Base-by-base conservation (phyloP, 1,140 invertebrate genomes). In the Zaprionus ornatus region DNA sequence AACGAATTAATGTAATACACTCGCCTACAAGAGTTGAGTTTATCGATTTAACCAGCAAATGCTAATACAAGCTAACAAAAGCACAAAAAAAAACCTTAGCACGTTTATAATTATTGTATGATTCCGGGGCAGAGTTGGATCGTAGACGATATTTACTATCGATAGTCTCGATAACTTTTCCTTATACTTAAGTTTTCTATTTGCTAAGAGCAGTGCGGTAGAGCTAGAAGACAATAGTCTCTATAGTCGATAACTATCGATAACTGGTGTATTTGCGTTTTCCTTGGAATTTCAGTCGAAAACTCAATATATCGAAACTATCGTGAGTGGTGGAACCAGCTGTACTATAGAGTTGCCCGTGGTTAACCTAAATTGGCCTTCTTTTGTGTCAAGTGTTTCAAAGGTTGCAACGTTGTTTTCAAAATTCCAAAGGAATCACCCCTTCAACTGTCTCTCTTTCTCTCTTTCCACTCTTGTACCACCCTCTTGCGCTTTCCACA, bases 1-100 rank as follows among this genome's bases (percentile, higher is more conserved):
- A 23, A 12, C 35, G 19, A 54, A 45, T 21, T 35, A 55, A 66
- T 59, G 21, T 66, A 67, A 23, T 54, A n/a, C 25, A 42, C 25
- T n/a, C n/a, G 13, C 29, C 6, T 13, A 52, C 4, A 35, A 29
- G 27, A 72, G 29, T 40, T 45, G 23, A 42, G 13, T 55, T 21
- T 17, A 50, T 40, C 19, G 56, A 68, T 55, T 25, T 32, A 35
- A 72, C 4, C 76, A 54, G 80, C 80, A 83, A 77, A 57, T 72
- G 80, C 80, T 74, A 72, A 72, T 62, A 82, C 57, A 75, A 56
- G 75, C 76, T 42, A 62, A 61, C 27, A 64, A 79, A 50, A 32
- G 2, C 10, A 35, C 25, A 54, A 21, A 19, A 74, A 52, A 66
- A 42, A 60, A 25, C 25, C 7, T 52, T 17, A 50, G 6, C 15